phyloP scores from a whole-genome alignment of 2,797 vertebrate species.

The Gymnocypris eckloni region DNA sequence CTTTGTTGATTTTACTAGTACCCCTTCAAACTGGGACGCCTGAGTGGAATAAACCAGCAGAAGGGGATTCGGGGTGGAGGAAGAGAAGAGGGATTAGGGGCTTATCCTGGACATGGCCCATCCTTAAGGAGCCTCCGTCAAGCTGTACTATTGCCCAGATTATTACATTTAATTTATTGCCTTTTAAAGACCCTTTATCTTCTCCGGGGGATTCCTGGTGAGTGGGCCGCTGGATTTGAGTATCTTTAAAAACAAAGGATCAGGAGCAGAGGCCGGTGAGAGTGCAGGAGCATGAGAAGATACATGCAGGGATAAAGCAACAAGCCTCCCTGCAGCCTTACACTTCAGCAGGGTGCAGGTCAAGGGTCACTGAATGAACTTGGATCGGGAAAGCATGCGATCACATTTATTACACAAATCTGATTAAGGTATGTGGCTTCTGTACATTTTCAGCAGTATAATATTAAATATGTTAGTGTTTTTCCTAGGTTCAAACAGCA shows the following conservation, averaged over 20 bases:
- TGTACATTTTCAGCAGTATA: neutral
- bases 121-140: conserved; percentile 57
- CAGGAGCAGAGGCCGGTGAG: conserved; percentile 14
- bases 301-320: conserved; percentile 54
- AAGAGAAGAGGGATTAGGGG: conserved; percentile 71
- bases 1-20: conserved; percentile 41
- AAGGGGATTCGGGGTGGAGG: conserved; percentile 34
- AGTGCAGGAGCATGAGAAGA: conserved; percentile 31
- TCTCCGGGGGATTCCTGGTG: conserved; percentile 37
- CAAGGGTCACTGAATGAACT: conserved; percentile 45
- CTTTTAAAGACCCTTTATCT: conserved; percentile 55
- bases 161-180: conserved; percentile 62
- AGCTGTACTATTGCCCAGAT: conserved; percentile 63
- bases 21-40: conserved; percentile 34
- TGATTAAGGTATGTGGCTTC: conserved; percentile 26
- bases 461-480: neutral
- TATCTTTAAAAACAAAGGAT: conserved; percentile 58
- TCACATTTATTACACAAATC: conserved; percentile 34
- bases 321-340: conserved; percentile 53
- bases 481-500: neutral
- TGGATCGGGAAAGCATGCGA: conserved; percentile 11
- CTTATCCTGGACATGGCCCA: conserved; percentile 72
- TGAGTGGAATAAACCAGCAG: conserved; percentile 45
- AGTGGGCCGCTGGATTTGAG: conserved; percentile 39
- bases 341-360: conserved; percentile 23